Evolutionary conservation across 2,888 invertebrate genomes (phyloP), one percentile per base, ranked within the genome.

Genomic region (Laspeyria flexula): DNA sequence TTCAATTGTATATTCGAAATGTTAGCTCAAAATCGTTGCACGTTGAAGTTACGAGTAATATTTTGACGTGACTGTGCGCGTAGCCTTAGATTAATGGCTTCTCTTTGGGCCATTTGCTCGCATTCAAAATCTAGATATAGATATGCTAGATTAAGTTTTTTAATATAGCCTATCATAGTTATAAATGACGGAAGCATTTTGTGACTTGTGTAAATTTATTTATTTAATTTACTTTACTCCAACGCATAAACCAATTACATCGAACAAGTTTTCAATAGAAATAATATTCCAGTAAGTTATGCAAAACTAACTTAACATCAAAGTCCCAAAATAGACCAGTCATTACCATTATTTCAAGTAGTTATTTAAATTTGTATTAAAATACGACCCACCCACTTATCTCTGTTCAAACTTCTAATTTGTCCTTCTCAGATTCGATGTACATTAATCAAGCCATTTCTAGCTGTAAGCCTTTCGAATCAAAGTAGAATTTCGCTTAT

Each of bases 401-500:
- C 72, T 73, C 56, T 62, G 60, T 68, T 73, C 61, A 62, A 62
- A 69, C 62, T 69, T 76, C 71, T 68, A 75, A 77, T 70, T 77
- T 76, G 69, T 74, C 69, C 56, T 55, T 61, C 38, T 61, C 66
- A 70, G 59, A 60, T 68, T 61, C 56, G 46, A 44, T 43, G 43
- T 60, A 54, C 62, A 86, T 86, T 79, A 80, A 86, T 86, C 85
- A 86, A 77, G 64, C 73, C 64, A 81, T 76, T 78, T 57, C 73
- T 71, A 66, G 71, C 74, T 73, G 49, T 79, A 83, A 85, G 68
- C 78, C 76, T 46, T 67, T 65, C 56, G 67, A 75, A 77, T 80
- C 77, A 83, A 75, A 74, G 80, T 79, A 70, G 79, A 81, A 79
- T 83, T 83, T 81, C 72, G 79, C 79, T 85, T 86, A 86, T 86